Percentiles rank a stretch among this genome's conserved stretches.
These are phyloP conservation scores for Hirudo medicinalis DNA, from an alignment of 1,140 invertebrate species.

Conservation along the genomic window DNA sequence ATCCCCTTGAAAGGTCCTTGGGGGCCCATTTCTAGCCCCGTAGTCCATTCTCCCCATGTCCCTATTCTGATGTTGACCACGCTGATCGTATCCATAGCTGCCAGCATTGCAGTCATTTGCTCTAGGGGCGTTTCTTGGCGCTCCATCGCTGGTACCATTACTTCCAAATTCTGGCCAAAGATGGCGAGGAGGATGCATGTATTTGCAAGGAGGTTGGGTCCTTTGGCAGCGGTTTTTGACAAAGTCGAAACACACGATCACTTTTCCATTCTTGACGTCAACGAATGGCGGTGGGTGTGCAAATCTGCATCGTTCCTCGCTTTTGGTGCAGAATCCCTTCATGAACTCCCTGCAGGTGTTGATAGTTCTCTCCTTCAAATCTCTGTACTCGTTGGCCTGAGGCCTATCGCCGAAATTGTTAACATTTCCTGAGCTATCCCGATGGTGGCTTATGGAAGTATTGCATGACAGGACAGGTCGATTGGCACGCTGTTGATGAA, in stretches of 20 bases:
- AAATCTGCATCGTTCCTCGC: conserved; percentile 98
- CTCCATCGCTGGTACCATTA: conserved; percentile 96
- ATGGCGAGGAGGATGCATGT: conserved; percentile 16
- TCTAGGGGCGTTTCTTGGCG: conserved; percentile 43
- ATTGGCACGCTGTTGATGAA: too few relatives aligned
- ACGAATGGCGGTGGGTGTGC: conserved; percentile 97
- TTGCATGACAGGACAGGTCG: too few relatives aligned
- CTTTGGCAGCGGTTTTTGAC: conserved; percentile 54
- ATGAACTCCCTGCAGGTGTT: conserved; percentile 12
- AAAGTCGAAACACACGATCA: conserved; percentile 99
- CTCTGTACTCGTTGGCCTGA: neutral
- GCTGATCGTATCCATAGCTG: neutral
- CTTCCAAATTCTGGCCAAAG: conserved; percentile 81
- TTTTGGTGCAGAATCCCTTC: neutral
- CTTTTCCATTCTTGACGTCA: conserved; percentile 96
- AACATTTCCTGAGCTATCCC: too few relatives aligned
- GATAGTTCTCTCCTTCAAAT: conserved; percentile 44
- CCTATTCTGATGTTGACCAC: neutral
- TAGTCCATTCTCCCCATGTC: too few relatives aligned
- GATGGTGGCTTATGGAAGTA: too few relatives aligned
- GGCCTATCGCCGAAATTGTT: too few relatives aligned
- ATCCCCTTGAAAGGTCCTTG: neutral
- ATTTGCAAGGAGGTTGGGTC: conserved; percentile 12
- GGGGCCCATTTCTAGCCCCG: neutral
- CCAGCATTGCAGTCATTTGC: neutral